Conservation (phyloP, 2,888 invertebrate genomes). For the Priocnemis perturbator region DNA sequence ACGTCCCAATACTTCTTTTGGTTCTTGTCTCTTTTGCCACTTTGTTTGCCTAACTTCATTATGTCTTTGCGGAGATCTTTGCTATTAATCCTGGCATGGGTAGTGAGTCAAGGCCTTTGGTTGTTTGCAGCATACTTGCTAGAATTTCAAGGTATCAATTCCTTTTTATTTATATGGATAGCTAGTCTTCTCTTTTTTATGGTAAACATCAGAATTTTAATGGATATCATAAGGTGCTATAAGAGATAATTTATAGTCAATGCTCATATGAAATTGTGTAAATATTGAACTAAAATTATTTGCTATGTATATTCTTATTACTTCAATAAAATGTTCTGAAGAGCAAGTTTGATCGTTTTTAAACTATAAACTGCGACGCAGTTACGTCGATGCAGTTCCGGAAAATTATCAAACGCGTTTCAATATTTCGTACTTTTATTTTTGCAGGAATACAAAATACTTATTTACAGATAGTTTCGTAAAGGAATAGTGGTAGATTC, state of each 20-base stretch:
- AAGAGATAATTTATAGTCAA: conserved; percentile 20
- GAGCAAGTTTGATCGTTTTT: no score
- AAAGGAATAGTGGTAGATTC: conserved; percentile 73
- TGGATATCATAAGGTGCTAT: conserved; percentile 76
- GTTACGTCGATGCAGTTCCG: no score
- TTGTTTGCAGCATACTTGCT: conserved; percentile 92
- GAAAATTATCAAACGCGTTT: conserved; percentile 20
- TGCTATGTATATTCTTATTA: background rate
- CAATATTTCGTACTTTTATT: conserved; percentile 62
- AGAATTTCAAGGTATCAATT: conserved; percentile 91
- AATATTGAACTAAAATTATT: background rate
- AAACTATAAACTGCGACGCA: no score
- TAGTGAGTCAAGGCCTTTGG: conserved; percentile 89
- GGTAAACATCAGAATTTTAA: conserved; percentile 85
- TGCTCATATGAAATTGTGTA: conserved; percentile 6
- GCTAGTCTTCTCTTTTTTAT: conserved; percentile 90
- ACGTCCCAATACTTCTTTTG: conserved; percentile 99
- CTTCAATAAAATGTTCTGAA: background rate
- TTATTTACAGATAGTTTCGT: conserved; percentile 74
- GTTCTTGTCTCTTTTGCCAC: conserved; percentile 93
- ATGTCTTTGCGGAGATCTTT: conserved; percentile 77
- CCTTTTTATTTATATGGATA: conserved; percentile 90
- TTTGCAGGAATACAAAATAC: conserved; percentile 75
- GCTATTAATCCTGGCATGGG: conserved; percentile 80
- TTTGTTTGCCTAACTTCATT: conserved; percentile 84